Evolutionary conservation across 2,888 invertebrate genomes (phyloP).

Genomic region (Taphrorychus bicolor): DNA sequence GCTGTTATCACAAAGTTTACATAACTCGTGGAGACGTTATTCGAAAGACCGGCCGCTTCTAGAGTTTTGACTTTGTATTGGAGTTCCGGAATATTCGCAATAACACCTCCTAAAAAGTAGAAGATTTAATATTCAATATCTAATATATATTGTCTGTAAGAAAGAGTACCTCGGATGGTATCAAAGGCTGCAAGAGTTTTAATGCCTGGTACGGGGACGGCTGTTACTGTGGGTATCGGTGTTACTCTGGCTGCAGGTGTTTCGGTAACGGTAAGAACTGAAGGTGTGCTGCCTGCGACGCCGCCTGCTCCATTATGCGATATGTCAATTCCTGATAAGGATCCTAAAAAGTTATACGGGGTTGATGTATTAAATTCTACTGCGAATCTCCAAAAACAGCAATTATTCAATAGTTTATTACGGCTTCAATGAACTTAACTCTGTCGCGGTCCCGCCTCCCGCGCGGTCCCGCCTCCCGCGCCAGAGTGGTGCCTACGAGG

Average conservation of each 20-base stretch:
- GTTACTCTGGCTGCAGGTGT: constrained; percentile 43
- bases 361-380: too few species aligned
- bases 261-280: constrained; percentile 35
- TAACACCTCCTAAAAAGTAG: constrained; percentile 50
- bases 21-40: constrained; percentile 43
- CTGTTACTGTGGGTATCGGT: constrained; percentile 50
- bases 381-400: too few species aligned
- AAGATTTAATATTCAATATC: not conserved
- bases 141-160: not conserved
- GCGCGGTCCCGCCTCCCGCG: too few species aligned
- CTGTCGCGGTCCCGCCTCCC: too few species aligned
- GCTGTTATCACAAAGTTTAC: constrained; percentile 43
- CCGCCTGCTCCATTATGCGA: constrained; percentile 44
- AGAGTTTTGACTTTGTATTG: constrained; percentile 50
- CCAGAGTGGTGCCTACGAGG: too few species aligned
- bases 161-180: constrained; percentile 44
- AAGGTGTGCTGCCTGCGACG: constrained; percentile 29
- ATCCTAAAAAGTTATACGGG: constrained; percentile 21
- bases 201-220: constrained; percentile 50
- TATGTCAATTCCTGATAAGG: constrained; percentile 45
- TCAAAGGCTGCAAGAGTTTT: constrained; percentile 47
- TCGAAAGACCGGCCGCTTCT: constrained; percentile 36
- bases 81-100: constrained; percentile 55
- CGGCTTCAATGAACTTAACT: too few species aligned
- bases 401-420: too few species aligned